A percentile compares a stretch with the other conserved stretches of the same genome.
phyloP scores from a whole-genome alignment of 92 coral and sea anemone species.

The Isaurus tuberculatus region DNA sequence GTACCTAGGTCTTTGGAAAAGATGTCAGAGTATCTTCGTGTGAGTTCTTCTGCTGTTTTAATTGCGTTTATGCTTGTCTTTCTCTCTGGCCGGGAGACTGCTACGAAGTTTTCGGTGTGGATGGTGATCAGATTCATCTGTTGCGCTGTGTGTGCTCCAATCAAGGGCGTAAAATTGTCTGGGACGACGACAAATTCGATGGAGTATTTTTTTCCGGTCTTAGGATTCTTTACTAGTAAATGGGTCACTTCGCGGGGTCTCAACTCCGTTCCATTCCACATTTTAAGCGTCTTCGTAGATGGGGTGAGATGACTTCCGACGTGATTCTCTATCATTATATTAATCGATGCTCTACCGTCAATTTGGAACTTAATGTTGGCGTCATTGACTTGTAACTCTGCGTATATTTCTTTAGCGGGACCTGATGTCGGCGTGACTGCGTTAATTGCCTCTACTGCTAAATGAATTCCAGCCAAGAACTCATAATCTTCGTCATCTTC shows the following conservation, averaged over 20 bases:
- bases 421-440: constrained; percentile 49
- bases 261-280: constrained; percentile 67
- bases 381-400: constrained; percentile 58
- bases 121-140: too few species aligned
- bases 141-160: constrained; percentile 68
- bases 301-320: constrained; percentile 51
- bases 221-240: constrained; percentile 35
- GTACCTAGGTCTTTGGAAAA: too few species aligned
- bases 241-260: too few species aligned
- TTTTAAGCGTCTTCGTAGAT: constrained; percentile 53
- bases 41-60: too few species aligned
- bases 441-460: too few species aligned
- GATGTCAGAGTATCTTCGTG: constrained; percentile 17
- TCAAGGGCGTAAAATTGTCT: constrained; percentile 54
- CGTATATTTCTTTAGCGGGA: constrained; percentile 53
- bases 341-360: constrained; percentile 67
- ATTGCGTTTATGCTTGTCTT: constrained; percentile 19
- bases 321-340: constrained; percentile 45
- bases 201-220: too few species aligned
- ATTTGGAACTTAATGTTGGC: constrained; percentile 56
- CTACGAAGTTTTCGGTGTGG: constrained; percentile 38
- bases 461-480: constrained; percentile 56
- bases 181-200: too few species aligned
- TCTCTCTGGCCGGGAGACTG: too few species aligned
- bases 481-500: constrained; percentile 24